These are phyloP conservation scores for Bufo bufo DNA, from an alignment of 2,113 vertebrate species.

Conservation along the genomic window DNA sequence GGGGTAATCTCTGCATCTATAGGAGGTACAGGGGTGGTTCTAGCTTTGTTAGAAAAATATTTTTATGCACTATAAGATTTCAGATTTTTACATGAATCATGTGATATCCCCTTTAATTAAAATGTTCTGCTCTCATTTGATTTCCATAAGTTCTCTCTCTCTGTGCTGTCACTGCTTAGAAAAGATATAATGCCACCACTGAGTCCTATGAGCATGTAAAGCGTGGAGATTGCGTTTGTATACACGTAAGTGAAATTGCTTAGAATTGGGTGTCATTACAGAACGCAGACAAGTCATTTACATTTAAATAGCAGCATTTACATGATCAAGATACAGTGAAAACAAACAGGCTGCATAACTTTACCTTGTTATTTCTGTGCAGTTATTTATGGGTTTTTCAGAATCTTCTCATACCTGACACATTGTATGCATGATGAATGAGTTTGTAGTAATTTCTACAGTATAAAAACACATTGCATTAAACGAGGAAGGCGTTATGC, in stretches of 20 bases:
- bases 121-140: too few species aligned
- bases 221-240: conserved; percentile 39
- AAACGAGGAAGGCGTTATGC: not conserved
- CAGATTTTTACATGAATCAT: too few species aligned
- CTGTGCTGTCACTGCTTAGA: conserved; percentile 16
- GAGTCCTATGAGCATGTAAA: conserved; percentile 18
- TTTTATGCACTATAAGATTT: too few species aligned
- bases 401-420: conserved; percentile 22
- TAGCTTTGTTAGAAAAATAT: too few species aligned
- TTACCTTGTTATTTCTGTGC: conserved; percentile 22
- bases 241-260: conserved; percentile 49
- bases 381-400: not conserved
- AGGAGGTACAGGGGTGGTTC: too few species aligned
- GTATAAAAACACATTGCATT: not conserved
- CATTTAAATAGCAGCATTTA: conserved; percentile 54
- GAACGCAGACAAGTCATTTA: conserved; percentile 46
- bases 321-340: conserved; percentile 41
- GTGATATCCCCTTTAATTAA: too few species aligned
- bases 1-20: too few species aligned
- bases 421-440: conserved; percentile 18
- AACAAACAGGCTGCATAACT: conserved; percentile 34
- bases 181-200: conserved; percentile 8
- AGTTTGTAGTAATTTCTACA: not conserved
- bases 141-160: not conserved
- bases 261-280: conserved; percentile 53